Percentiles rank a stretch among this genome's conserved stretches.
Evolutionary conservation across 2,888 invertebrate genomes (phyloP).

Genomic region (Cryptus armator): DNA sequence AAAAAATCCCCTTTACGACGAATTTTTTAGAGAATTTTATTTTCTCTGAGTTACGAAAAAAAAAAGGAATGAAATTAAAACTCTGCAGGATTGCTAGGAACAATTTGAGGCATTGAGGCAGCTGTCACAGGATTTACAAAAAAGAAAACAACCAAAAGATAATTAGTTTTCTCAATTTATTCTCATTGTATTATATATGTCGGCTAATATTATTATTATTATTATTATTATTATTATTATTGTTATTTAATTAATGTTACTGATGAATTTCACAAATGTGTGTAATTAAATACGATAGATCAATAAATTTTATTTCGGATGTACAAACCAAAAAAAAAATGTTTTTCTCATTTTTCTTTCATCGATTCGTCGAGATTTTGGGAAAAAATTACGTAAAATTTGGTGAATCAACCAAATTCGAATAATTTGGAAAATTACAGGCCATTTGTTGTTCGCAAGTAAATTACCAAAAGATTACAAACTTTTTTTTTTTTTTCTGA

Average conservation of each 20-base stretch:
- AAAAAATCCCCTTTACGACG: conserved; percentile 31
- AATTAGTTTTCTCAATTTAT: conserved; percentile 83
- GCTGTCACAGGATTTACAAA: conserved; percentile 82
- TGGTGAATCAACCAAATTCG: too few species aligned
- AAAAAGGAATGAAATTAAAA: conserved; percentile 70
- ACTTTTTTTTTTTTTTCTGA: too few species aligned
- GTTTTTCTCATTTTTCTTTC: background rate
- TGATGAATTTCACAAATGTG: conserved; percentile 77
- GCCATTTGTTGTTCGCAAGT: too few species aligned
- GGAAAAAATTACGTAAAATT: background rate
- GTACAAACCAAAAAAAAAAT: conserved; percentile 42
- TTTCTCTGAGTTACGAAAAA: conserved; percentile 52
- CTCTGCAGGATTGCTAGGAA: conserved; percentile 84
- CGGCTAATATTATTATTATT: conserved; percentile 80
- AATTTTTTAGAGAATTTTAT: conserved; percentile 46
- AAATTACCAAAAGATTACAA: too few species aligned
- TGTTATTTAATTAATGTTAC: conserved; percentile 80
- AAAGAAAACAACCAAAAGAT: conserved; percentile 75
- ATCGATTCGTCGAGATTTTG: background rate
- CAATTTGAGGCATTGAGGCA: conserved; percentile 84
- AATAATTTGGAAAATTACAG: too few species aligned
- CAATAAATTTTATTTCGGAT: conserved; percentile 78
- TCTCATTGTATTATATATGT: conserved; percentile 84
- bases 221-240: conserved; percentile 81
- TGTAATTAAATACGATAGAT: conserved; percentile 80